phyloP scores from a whole-genome alignment of 2,113 vertebrate species.

The Microtus montanus region DNA sequence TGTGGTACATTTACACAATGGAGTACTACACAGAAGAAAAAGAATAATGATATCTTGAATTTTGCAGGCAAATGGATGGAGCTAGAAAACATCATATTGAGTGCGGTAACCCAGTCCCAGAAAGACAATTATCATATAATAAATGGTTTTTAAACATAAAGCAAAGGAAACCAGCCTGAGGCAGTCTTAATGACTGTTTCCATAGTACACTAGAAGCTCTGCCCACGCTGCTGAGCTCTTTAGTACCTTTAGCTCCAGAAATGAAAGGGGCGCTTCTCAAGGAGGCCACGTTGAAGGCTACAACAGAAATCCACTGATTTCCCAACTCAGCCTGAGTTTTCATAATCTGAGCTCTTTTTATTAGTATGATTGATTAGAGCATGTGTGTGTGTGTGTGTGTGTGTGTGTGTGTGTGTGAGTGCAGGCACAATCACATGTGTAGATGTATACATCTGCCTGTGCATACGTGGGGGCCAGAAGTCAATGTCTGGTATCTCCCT shows the following conservation, averaged over 20 bases:
- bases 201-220: neutral
- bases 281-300: neutral
- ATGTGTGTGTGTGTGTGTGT: neutral
- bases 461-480: neutral
- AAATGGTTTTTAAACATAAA: no score
- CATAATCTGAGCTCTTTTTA: conserved; percentile 36
- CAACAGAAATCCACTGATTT: conserved; percentile 27
- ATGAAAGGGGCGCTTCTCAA: neutral
- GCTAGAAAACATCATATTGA: no score
- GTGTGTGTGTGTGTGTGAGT: neutral
- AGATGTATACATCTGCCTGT: neutral
- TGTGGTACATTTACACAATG: no score
- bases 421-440: neutral
- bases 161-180: neutral
- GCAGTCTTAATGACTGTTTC: neutral
- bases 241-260: neutral
- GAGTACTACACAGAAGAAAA: no score
- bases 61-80: no score
- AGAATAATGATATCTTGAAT: no score
- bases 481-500: neutral
- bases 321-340: neutral
- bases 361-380: neutral
- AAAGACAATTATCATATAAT: no score
- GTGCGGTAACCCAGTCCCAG: no score
- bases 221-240: neutral